These are phyloP conservation scores for Leguminivora glycinivorella DNA, from an alignment of 1,140 invertebrate genomes.

Conservation along the genomic window DNA sequence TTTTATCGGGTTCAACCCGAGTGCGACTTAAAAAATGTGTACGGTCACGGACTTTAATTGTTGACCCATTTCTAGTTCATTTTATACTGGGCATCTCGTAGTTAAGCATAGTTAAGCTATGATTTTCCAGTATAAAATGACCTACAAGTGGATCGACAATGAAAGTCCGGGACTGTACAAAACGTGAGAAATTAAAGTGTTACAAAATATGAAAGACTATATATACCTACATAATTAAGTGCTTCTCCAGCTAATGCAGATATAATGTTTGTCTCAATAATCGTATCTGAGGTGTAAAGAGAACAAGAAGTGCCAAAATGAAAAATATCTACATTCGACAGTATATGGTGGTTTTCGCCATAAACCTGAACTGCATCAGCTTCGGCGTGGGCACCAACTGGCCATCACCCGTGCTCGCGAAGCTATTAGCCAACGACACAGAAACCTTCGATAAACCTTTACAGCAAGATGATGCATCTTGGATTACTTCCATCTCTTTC, in stretches of 20 bases:
- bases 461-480: neutral
- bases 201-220: neutral
- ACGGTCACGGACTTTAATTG: no score
- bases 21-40: no score
- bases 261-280: neutral
- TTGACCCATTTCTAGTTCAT: no score
- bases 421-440: neutral
- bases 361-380: neutral
- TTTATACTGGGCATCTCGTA: no score
- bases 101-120: no score
- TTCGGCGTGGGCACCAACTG: neutral
- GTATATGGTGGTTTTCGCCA: neutral
- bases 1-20: no score
- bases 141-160: no score
- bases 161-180: no score
- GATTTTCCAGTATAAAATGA: no score
- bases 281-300: neutral
- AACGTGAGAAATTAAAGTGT: neutral
- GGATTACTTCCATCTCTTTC: neutral
- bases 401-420: conserved; percentile 15
- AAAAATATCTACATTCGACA: neutral
- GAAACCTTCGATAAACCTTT: neutral
- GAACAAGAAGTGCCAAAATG: conserved; percentile 1
- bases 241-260: neutral
- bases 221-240: neutral